phyloP scores from a whole-genome alignment of 2,888 invertebrate genomes.

The Perdita meconis region DNA sequence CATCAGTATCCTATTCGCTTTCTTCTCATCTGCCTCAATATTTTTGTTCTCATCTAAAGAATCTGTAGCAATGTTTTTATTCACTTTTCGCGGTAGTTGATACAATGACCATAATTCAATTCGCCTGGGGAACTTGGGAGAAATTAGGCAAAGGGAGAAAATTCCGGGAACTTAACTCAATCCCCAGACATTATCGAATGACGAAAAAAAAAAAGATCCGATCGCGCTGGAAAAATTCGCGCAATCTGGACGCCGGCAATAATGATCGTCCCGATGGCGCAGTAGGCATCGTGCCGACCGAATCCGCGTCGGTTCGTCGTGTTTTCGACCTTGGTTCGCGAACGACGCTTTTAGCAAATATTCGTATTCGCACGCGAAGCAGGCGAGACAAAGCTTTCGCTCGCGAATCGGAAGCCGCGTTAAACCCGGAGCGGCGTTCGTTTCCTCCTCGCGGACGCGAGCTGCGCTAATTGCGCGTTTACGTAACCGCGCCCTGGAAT shows the following conservation, averaged over 20 bases:
- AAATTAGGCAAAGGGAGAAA: too few relatives aligned
- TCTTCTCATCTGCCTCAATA: too few relatives aligned
- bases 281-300: constrained; percentile 74
- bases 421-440: not conserved
- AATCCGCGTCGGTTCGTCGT: constrained; percentile 36
- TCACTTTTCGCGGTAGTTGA: too few relatives aligned
- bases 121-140: too few relatives aligned
- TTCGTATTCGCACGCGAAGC: not conserved
- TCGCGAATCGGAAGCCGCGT: constrained; percentile 24
- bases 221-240: constrained; percentile 49
- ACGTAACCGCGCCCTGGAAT: constrained; percentile 43
- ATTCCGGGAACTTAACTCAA: too few relatives aligned
- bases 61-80: too few relatives aligned
- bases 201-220: not conserved
- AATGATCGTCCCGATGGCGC: constrained; percentile 54
- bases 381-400: constrained; percentile 19
- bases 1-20: too few relatives aligned
- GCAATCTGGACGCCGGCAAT: constrained; percentile 17
- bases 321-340: constrained; percentile 54
- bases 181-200: too few relatives aligned
- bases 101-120: too few relatives aligned
- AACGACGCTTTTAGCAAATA: constrained; percentile 45
- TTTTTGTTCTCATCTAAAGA: too few relatives aligned
- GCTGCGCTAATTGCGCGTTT: constrained; percentile 43
- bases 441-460: constrained; percentile 36